phyloP scores from a whole-genome alignment of 2,888 invertebrate genomes.

The Metalampra italica region DNA sequence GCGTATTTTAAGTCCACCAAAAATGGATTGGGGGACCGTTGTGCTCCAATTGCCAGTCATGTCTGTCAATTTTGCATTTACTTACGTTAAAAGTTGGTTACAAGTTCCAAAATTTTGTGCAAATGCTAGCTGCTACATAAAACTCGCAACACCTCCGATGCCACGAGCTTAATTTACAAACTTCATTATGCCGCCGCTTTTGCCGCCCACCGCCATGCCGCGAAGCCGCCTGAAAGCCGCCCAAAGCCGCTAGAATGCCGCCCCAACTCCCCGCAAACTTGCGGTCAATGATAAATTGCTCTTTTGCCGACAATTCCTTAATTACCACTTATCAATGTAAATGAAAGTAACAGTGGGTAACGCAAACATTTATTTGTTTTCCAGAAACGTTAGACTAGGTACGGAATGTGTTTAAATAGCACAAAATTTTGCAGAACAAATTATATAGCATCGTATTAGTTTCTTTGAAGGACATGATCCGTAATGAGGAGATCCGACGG shows the following conservation, averaged over 20 bases:
- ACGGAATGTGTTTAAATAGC: too few relatives aligned
- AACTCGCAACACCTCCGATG: slow-evolving; percentile 5
- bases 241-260: background rate
- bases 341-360: slow-evolving; percentile 13
- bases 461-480: too few relatives aligned
- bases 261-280: slow-evolving; percentile 14
- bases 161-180: slow-evolving; percentile 26
- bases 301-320: slow-evolving; percentile 13
- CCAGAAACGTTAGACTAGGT: slow-evolving; percentile 5
- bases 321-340: slow-evolving; percentile 19
- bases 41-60: too few relatives aligned
- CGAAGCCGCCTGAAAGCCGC: background rate
- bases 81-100: too few relatives aligned
- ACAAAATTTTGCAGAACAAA: too few relatives aligned
- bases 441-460: too few relatives aligned
- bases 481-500: too few relatives aligned
- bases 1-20: too few relatives aligned
- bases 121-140: slow-evolving; percentile 12
- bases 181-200: slow-evolving; percentile 21
- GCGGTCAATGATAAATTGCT: slow-evolving; percentile 22
- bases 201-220: background rate
- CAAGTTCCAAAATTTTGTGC: too few relatives aligned
- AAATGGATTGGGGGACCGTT: too few relatives aligned
- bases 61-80: too few relatives aligned
- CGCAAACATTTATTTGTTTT: slow-evolving; percentile 5